These are phyloP conservation scores for Aspidoscelis tigris DNA, from an alignment of 2,113 vertebrate species.

Conservation along the genomic window DNA sequence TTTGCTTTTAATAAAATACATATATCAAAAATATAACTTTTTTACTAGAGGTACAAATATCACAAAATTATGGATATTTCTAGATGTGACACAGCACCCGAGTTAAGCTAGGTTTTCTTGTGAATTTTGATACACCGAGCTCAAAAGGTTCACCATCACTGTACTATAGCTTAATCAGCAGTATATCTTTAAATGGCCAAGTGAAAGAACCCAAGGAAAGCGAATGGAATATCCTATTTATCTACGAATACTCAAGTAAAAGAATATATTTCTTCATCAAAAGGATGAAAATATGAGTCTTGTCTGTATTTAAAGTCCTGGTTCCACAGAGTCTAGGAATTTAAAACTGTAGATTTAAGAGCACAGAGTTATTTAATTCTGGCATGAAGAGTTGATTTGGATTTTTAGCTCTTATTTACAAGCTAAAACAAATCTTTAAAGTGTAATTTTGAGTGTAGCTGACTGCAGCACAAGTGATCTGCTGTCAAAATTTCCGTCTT, in stretches of 20 bases:
- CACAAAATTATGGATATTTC: no score
- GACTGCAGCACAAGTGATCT: not conserved
- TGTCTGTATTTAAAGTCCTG: slow-evolving; percentile 48
- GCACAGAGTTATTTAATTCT: slow-evolving; percentile 22
- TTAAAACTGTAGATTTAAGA: slow-evolving; percentile 52
- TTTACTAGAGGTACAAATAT: no score
- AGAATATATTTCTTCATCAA: not conserved
- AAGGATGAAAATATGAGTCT: slow-evolving; percentile 52
- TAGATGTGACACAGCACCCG: no score
- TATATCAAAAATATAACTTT: no score
- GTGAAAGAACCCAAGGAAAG: slow-evolving; percentile 43
- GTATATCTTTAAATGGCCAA: slow-evolving; percentile 50
- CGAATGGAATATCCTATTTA: slow-evolving; percentile 55
- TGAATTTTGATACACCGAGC: no score
- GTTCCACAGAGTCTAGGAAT: slow-evolving; percentile 61
- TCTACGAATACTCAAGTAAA: slow-evolving; percentile 19
- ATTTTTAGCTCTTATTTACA: slow-evolving; percentile 4
- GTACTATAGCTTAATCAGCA: not conserved
- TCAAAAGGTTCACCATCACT: no score
- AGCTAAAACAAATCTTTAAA: not conserved
- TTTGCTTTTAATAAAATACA: no score
- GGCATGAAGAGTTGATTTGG: not conserved
- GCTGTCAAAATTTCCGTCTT: not conserved
- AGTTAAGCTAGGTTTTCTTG: no score
- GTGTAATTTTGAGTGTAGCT: slow-evolving; percentile 10